Percentiles rank a stretch among this genome's conserved stretches.
Conservation (phyloP, 2,888 invertebrate species). For the Herminia tarsipennalis region DNA sequence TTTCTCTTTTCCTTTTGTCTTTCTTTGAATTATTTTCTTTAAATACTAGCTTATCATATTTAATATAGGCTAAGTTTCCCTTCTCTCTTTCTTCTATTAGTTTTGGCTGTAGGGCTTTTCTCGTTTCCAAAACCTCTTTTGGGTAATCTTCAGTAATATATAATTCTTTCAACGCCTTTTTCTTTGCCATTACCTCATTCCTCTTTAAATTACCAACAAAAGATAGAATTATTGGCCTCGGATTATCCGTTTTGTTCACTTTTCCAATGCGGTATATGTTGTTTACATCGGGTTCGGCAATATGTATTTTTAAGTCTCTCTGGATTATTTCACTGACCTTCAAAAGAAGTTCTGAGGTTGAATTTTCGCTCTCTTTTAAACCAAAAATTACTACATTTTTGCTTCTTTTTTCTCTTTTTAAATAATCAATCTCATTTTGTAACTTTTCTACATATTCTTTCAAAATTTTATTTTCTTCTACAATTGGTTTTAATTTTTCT, state of each 20-base stretch:
- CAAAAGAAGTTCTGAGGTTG: too few relatives aligned
- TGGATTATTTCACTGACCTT: constrained; percentile 1
- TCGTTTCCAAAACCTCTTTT: background rate
- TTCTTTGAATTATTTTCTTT: background rate
- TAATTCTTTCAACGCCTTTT: background rate
- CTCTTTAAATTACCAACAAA: too few relatives aligned
- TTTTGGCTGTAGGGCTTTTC: too few relatives aligned
- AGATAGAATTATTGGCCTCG: background rate
- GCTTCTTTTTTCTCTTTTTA: background rate
- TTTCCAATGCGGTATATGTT: constrained; percentile 3
- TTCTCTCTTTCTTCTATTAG: too few relatives aligned
- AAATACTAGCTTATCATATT: background rate
- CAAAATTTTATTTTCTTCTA: background rate
- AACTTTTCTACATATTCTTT: too few relatives aligned
- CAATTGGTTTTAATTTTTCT: too few relatives aligned
- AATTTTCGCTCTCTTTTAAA: too few relatives aligned
- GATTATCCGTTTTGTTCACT: constrained; percentile 1
- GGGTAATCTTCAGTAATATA: background rate
- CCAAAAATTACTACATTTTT: background rate
- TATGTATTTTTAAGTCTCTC: background rate
- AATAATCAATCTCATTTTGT: background rate
- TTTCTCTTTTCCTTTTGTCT: background rate
- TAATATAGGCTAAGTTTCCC: too few relatives aligned
- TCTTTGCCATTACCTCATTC: background rate
- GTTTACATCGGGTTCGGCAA: background rate